Evolutionary conservation across 2,888 invertebrate species (phyloP).

Genomic region (Clusia tigrina): DNA sequence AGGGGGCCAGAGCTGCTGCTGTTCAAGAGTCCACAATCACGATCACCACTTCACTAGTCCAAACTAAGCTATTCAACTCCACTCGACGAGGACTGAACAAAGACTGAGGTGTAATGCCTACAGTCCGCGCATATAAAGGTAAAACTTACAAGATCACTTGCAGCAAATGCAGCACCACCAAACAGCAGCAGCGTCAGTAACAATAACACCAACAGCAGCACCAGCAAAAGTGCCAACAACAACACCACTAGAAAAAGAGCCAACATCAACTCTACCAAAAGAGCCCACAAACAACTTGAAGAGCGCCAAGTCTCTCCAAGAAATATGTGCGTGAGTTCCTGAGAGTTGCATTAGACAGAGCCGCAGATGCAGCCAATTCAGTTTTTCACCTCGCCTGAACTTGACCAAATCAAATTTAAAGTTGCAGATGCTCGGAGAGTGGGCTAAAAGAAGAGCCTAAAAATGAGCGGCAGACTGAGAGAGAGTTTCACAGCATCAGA

Average conservation of each 20-base stretch:
- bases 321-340: conserved; percentile 17
- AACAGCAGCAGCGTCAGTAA: conserved; percentile 27
- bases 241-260: not conserved
- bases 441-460: conserved; percentile 36
- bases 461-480: not conserved
- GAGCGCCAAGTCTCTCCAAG: not conserved
- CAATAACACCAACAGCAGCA: conserved; percentile 2
- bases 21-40: conserved; percentile 23
- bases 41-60: conserved; percentile 48
- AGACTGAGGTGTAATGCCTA: conserved; percentile 59
- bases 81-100: conserved; percentile 64
- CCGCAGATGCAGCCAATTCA: conserved; percentile 21
- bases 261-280: no score
- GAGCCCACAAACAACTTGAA: no score
- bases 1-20: not conserved
- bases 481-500: conserved; percentile 5
- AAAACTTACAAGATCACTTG: no score
- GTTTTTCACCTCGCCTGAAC: conserved; percentile 54
- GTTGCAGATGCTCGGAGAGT: conserved; percentile 46
- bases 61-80: conserved; percentile 52
- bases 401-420: conserved; percentile 57
- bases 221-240: conserved; percentile 22
- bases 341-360: conserved; percentile 21
- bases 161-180: no score
- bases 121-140: conserved; percentile 41